Evolutionary conservation across 2,888 invertebrate species (phyloP).

Genomic region (Monoplex corrugatus): DNA sequence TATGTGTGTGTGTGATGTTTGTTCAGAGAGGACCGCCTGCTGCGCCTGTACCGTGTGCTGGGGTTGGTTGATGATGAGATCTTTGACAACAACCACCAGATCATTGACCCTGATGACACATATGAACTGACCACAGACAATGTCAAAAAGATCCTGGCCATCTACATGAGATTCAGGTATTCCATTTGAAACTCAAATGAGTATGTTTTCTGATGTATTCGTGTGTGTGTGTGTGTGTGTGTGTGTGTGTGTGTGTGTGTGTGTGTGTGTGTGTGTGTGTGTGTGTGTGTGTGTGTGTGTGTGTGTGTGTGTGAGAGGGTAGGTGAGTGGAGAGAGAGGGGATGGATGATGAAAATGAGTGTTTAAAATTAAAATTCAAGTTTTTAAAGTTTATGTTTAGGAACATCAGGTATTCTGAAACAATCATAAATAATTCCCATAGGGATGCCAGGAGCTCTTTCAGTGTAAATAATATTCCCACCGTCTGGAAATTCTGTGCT

Average conservation of each 20-base stretch:
- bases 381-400: no score
- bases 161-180: slow-evolving; percentile 79
- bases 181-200: background rate
- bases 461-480: no score
- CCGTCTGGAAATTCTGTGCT: no score
- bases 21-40: slow-evolving; percentile 36
- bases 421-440: no score
- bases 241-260: slow-evolving; percentile 5
- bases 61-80: slow-evolving; percentile 45
- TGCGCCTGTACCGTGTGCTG: slow-evolving; percentile 39
- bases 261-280: background rate
- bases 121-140: slow-evolving; percentile 80
- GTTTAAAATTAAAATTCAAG: no score
- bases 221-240: background rate
- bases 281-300: background rate
- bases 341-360: no score
- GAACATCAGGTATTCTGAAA: no score
- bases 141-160: slow-evolving; percentile 79
- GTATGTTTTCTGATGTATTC: background rate
- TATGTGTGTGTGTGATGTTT: background rate
- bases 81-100: slow-evolving; percentile 9
- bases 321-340: background rate
- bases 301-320: slow-evolving; percentile 64
- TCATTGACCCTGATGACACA: slow-evolving; percentile 75
- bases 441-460: no score